Conservation (phyloP, 2,888 invertebrate genomes). For the Hyposoter dolosus region DNA sequence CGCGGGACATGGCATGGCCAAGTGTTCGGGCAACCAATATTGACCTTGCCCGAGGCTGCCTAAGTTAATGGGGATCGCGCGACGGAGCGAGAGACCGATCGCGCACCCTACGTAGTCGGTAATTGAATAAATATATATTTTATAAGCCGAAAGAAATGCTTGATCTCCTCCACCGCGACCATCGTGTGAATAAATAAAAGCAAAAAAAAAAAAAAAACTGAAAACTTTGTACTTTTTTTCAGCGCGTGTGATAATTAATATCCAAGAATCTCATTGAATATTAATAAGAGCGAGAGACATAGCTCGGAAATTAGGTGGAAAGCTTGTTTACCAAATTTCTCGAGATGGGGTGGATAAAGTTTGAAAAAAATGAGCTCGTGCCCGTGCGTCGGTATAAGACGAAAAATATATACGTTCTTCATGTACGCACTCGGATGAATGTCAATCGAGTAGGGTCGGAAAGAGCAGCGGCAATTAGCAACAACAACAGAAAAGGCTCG, state of each 20-base stretch:
- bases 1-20: too few relatives aligned
- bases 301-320: constrained; percentile 14
- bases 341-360: background rate
- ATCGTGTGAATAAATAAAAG: background rate
- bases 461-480: background rate
- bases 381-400: background rate
- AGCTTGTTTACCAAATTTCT: constrained; percentile 26
- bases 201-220: background rate
- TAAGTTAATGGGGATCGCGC: too few relatives aligned
- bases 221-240: constrained; percentile 31
- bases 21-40: too few relatives aligned
- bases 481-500: background rate
- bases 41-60: too few relatives aligned
- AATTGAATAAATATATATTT: background rate
- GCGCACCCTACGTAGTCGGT: background rate
- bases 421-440: background rate
- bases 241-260: constrained; percentile 39
- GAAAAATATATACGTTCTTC: background rate
- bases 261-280: constrained; percentile 40
- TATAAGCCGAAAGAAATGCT: background rate
- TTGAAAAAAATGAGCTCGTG: constrained; percentile 12
- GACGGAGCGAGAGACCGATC: background rate
- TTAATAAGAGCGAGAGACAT: constrained; percentile 34
- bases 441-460: background rate
- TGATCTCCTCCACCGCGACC: background rate